phyloP scores from a whole-genome alignment of 2,888 invertebrate species.

The Ophion slaviceki region DNA sequence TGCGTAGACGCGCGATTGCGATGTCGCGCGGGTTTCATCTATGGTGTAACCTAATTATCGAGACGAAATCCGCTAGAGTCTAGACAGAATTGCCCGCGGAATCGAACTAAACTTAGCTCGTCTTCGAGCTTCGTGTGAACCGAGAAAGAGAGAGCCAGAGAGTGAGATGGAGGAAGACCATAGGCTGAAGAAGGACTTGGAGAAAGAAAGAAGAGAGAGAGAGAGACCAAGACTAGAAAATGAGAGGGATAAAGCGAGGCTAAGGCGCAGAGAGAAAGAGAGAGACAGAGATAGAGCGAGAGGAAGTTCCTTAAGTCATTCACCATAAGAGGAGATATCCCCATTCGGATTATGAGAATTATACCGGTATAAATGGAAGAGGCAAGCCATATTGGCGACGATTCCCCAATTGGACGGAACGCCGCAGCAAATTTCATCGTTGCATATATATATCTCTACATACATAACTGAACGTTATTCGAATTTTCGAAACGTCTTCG shows the following conservation, averaged over 20 bases:
- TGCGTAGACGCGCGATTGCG: constrained; percentile 15
- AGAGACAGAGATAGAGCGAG: background rate
- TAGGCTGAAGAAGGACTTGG: background rate
- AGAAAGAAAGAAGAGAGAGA: constrained; percentile 15
- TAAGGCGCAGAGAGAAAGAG: too few species aligned
- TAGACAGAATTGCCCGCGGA: constrained; percentile 52
- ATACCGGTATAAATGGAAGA: constrained; percentile 23
- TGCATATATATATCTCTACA: constrained; percentile 20
- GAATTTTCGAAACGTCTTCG: too few species aligned
- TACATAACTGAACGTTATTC: too few species aligned
- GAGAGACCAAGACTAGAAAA: background rate
- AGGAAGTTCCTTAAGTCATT: constrained; percentile 57
- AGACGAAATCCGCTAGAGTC: constrained; percentile 20
- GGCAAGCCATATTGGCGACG: constrained; percentile 15
- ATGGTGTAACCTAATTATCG: constrained; percentile 56
- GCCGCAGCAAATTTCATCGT: constrained; percentile 63
- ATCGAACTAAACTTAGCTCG: constrained; percentile 62
- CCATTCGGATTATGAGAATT: constrained; percentile 57
- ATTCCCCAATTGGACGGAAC: constrained; percentile 31
- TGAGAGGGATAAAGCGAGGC: too few species aligned
- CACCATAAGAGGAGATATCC: constrained; percentile 47
- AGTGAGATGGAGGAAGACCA: constrained; percentile 1
- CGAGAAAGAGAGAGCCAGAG: background rate
- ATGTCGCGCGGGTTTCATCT: constrained; percentile 35
- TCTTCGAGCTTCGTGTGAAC: background rate